Conservation (phyloP, 2,113 vertebrate genomes). For the Formicarius rufipectus region DNA sequence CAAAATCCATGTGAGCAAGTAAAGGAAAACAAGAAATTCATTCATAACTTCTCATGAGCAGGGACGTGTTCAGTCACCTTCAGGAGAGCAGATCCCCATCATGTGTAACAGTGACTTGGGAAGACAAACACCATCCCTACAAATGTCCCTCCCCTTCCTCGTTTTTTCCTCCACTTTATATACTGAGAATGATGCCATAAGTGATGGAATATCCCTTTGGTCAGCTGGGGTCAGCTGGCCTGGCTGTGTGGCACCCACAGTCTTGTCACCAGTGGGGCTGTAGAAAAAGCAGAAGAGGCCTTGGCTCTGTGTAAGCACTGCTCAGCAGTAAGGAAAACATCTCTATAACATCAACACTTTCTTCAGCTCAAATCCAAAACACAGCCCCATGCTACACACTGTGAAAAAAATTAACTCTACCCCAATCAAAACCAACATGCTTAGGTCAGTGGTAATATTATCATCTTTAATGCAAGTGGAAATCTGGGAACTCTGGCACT, state of each 20-base stretch:
- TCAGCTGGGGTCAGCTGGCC: not conserved
- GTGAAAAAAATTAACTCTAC: not conserved
- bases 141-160: not conserved
- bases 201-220: not conserved
- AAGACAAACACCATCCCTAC: not conserved
- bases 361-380: not conserved
- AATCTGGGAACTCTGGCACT: not conserved
- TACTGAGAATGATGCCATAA: not conserved
- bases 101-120: rapidly evolving
- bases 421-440: not conserved
- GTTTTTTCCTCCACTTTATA: not conserved
- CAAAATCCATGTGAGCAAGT: not conserved
- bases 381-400: not conserved
- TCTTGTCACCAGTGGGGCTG: rapidly evolving
- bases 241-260: not conserved
- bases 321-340: not conserved
- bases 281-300: not conserved
- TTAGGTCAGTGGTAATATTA: not conserved
- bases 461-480: not conserved
- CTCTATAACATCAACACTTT: not conserved
- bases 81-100: not conserved
- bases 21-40: not conserved
- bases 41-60: not conserved
- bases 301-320: not conserved
- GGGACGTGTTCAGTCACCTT: not conserved